phyloP scores from a whole-genome alignment of 2,888 invertebrate genomes.

The Xestia c-nigrum region DNA sequence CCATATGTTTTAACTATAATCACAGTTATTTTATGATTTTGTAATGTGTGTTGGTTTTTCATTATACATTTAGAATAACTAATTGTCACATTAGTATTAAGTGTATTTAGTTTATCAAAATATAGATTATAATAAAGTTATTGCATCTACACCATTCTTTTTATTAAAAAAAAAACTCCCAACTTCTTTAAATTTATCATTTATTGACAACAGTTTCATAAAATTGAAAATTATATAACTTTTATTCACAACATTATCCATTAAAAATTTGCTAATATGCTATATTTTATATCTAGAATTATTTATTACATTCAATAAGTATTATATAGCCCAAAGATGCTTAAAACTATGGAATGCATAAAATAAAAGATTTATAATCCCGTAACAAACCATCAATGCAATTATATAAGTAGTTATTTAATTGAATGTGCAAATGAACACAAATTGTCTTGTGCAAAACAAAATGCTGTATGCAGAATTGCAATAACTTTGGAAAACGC shows the following conservation, averaged over 20 bases:
- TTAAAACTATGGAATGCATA: conserved; percentile 64
- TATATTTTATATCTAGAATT: conserved; percentile 53
- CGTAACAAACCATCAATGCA: conserved; percentile 34
- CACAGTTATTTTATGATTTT: conserved; percentile 51
- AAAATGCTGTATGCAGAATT: conserved; percentile 22
- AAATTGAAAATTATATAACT: conserved; percentile 74
- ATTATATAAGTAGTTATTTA: conserved; percentile 27
- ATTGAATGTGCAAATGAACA: conserved; percentile 35
- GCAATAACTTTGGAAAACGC: conserved; percentile 31
- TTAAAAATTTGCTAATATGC: conserved; percentile 62
- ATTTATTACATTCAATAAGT: conserved; percentile 55
- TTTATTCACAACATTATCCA: conserved; percentile 58
- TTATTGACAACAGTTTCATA: conserved; percentile 84
- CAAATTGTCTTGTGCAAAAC: conserved; percentile 40
- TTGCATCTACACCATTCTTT: conserved; percentile 48
- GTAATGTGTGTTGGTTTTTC: conserved; percentile 56
- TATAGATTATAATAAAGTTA: conserved; percentile 65
- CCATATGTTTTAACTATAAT: conserved; percentile 52
- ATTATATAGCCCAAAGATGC: conserved; percentile 61
- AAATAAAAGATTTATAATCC: conserved; percentile 46
- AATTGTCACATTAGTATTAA: conserved; percentile 59
- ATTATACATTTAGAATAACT: conserved; percentile 51
- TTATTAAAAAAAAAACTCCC: conserved; percentile 43
- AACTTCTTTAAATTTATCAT: conserved; percentile 65
- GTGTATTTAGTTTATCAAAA: conserved; percentile 58